Base-by-base conservation (phyloP, 1,140 invertebrate species). In the Drosophila carrolli region DNA sequence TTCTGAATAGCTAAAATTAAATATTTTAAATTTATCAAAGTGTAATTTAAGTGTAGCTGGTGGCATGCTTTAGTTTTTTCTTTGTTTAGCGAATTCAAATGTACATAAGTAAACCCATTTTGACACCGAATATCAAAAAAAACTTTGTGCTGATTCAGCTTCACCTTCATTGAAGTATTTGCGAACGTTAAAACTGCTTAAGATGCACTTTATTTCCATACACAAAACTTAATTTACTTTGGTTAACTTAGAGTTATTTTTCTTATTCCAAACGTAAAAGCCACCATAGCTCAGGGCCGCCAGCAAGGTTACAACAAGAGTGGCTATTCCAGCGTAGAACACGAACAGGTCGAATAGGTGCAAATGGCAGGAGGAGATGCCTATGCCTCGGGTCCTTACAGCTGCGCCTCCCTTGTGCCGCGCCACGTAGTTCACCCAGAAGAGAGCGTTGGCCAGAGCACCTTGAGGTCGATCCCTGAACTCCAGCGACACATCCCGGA, bases 351-450 rank as follows among this genome's bases (percentile, higher is more conserved):
- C 90, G 9, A 79, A 88, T 2, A 91, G 51, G 57, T 91, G 90
- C 47, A 91, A 29, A 14, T 91, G 75, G 43, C 68, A 76, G 7
- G 77, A 85, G 8, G 90, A 57, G 16, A 91, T 80, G 6, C 79
- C 78, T 48, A 90, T 68, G 13, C 84, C 91, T 4, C 58, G 53
- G 8, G 84, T 88, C 54, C 76, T 81, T 0, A 92, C 27, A 2
- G 81, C 72, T 10, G 75, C 66, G 10, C 93, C 95, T 67, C 92
- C 95, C 50, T 93, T 93, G 82, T 95, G 93, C 16, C 94, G 91
- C 2, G 94, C 93, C 5, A 94, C 94, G 63, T 94, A 95, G 70
- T 95, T 94, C 1, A 93, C 93, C 95, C 95, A 95, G 78, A 93
- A 95, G 14, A 95, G 81, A 8, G 94, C 94, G 19, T 93, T 93